These are phyloP conservation scores for Malacosoma neustria DNA, from an alignment of 2,888 invertebrate genomes.

Conservation along the genomic window DNA sequence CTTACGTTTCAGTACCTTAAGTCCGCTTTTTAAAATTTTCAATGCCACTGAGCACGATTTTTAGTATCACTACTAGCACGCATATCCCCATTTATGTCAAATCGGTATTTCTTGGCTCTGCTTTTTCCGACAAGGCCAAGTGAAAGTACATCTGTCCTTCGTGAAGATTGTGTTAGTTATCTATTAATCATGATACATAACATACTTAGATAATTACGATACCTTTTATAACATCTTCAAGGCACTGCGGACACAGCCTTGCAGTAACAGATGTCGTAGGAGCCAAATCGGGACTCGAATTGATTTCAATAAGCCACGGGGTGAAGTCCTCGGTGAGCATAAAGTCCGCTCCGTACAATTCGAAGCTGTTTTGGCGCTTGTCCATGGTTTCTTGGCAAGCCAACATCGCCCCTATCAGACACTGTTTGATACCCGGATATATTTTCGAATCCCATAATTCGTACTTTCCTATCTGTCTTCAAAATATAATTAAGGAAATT, in stretches of 20 bases:
- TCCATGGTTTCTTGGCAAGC: conserved; percentile 92
- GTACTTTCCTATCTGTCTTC: conserved; percentile 81
- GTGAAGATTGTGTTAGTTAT: too few relatives aligned
- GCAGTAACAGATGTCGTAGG: conserved; percentile 93
- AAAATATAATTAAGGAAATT: too few relatives aligned
- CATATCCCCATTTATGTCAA: too few relatives aligned
- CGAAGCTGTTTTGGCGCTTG: conserved; percentile 87
- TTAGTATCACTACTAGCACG: too few relatives aligned
- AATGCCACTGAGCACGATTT: too few relatives aligned
- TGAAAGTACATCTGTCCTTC: too few relatives aligned
- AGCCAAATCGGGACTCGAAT: conserved; percentile 94
- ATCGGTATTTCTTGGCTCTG: too few relatives aligned
- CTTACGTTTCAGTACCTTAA: too few relatives aligned
- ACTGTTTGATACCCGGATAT: conserved; percentile 91
- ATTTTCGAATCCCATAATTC: conserved; percentile 89
- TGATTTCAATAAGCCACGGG: conserved; percentile 96
- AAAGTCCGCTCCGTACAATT: conserved; percentile 96
- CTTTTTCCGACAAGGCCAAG: too few relatives aligned
- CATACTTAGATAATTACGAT: too few relatives aligned
- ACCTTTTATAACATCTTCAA: conserved; percentile 96
- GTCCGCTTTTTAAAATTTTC: too few relatives aligned
- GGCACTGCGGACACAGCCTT: conserved; percentile 87
- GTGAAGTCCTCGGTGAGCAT: conserved; percentile 91
- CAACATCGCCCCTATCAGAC: conserved; percentile 84
- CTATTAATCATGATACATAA: too few relatives aligned